Base-by-base conservation (phyloP, 2,797 vertebrate genomes). In the Xiphorhynchus erythropygius region DNA sequence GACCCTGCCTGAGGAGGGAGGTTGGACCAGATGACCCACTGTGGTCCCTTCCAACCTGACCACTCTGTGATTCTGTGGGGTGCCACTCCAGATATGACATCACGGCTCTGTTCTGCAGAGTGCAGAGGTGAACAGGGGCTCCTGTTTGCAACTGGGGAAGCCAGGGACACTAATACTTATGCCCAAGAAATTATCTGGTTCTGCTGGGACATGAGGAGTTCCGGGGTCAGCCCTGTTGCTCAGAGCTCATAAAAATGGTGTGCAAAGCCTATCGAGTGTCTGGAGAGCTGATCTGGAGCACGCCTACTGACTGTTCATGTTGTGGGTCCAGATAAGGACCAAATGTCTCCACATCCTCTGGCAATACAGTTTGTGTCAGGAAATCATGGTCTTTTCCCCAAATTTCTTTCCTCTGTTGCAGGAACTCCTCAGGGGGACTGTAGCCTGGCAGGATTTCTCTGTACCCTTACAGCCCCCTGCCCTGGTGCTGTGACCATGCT, bases 111-210 rank as follows among this genome's bases (percentile, higher is more conserved):
- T 71, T 41, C 55, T 64, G 57, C 78, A 56, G 42, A 50, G 28
- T 19, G n/a, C 5, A 57, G 35, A 68, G 16, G 23, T 4, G 17
- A 62, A 22, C 11, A 7, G 22, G 10, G 21, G 22, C n/a, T 91
- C 30, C 25, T 0, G 0, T 28, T 22, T 2, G 19, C 47, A 22
- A 9, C 0, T 18, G 35, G 27, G 12, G 13, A 53, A 84, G n/a
- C 4, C 17, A 65, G 46, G 23, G 30, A 12, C 16, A 17, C 9
- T 5, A 24, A 46, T 35, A 47, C 2, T 81, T 42, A 56, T 27
- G 24, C 21, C 23, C 9, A 4, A 55, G 25, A 55, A 33, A 5
- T 65, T 52, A 11, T 13, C 49, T 64, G 5, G 11, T 67, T 37
- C 23, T 84, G 7, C 57, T 84, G 65, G 37, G 37, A 24, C 9